A percentile compares a stretch with the other conserved stretches of the same genome.
phyloP scores from a whole-genome alignment of 2,113 vertebrate genomes.

The Chaetodon trifascialis region DNA sequence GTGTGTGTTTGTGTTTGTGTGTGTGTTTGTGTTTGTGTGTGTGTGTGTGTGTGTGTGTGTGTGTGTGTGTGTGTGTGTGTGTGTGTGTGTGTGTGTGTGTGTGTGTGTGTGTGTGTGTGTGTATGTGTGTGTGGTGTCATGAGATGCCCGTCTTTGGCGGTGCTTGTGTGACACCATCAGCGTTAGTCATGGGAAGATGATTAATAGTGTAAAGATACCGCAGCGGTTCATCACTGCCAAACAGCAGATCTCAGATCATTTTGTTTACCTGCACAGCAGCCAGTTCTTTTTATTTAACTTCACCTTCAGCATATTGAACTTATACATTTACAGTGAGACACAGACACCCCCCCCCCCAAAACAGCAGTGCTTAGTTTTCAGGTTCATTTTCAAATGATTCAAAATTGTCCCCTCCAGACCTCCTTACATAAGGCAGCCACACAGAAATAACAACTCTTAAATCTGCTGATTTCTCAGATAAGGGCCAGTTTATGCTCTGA shows the following conservation, averaged over 20 bases:
- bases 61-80: too few species aligned
- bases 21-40: conserved; percentile 25
- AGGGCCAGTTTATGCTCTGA: too few species aligned
- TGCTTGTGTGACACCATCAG: conserved; percentile 71
- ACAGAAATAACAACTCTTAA: too few species aligned
- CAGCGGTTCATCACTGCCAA: conserved; percentile 64
- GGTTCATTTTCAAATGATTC: too few species aligned
- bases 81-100: conserved; percentile 30
- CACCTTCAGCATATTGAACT: background rate
- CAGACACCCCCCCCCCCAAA: background rate
- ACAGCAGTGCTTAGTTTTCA: too few species aligned
- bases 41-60: conserved; percentile 48
- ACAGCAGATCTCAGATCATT: conserved; percentile 48
- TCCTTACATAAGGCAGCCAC: too few species aligned
- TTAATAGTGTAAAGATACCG: conserved; percentile 72
- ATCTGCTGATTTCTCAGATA: too few species aligned
- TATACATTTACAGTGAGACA: conserved; percentile 15
- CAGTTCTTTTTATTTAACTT: conserved; percentile 6
- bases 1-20: conserved; percentile 34
- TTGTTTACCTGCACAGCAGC: conserved; percentile 33
- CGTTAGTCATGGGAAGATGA: conserved; percentile 77
- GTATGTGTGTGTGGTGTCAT: conserved; percentile 58
- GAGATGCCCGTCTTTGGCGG: conserved; percentile 63
- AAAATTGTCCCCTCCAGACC: too few species aligned
- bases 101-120: conserved; percentile 37